Evolutionary conservation across 1,140 invertebrate genomes (phyloP).

Genomic region (Drosophila nasuta): DNA sequence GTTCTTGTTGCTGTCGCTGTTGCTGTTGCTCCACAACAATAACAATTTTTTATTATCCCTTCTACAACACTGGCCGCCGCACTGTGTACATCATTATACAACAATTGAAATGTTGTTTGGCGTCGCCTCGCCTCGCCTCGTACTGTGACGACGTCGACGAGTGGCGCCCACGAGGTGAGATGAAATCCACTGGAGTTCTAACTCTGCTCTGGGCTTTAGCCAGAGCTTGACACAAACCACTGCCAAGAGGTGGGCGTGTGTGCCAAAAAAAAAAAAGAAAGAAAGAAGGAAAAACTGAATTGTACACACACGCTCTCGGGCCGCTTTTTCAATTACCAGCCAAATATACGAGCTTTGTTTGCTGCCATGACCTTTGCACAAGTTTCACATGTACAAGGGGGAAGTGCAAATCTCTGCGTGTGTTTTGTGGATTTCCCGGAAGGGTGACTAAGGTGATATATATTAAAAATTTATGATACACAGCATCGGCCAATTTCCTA

Average conservation of each 20-base stretch:
- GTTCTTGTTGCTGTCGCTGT: conserved; percentile 34
- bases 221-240: conserved; percentile 49
- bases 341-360: conserved; percentile 67
- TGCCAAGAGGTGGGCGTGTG: conserved; percentile 51
- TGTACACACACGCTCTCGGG: conserved; percentile 28
- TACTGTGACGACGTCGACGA: conserved; percentile 20
- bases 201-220: conserved; percentile 33
- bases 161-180: conserved; percentile 43
- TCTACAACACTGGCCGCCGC: conserved; percentile 52
- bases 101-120: conserved; percentile 81
- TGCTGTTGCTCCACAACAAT: conserved; percentile 60
- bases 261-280: conserved; percentile 54
- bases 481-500: conserved; percentile 34
- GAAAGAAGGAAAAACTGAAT: conserved; percentile 37
- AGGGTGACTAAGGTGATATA: conserved; percentile 42
- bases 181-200: conserved; percentile 31
- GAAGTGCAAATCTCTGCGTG: conserved; percentile 4
- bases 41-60: conserved; percentile 78
- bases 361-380: conserved; percentile 69
- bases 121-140: conserved; percentile 62
- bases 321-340: conserved; percentile 76
- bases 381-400: conserved; percentile 46
- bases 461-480: conserved; percentile 49
- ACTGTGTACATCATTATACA: conserved; percentile 81
- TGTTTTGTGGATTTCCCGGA: neutral